phyloP scores from a whole-genome alignment of 2,888 invertebrate genomes.

The Mechanitis mazaeus region DNA sequence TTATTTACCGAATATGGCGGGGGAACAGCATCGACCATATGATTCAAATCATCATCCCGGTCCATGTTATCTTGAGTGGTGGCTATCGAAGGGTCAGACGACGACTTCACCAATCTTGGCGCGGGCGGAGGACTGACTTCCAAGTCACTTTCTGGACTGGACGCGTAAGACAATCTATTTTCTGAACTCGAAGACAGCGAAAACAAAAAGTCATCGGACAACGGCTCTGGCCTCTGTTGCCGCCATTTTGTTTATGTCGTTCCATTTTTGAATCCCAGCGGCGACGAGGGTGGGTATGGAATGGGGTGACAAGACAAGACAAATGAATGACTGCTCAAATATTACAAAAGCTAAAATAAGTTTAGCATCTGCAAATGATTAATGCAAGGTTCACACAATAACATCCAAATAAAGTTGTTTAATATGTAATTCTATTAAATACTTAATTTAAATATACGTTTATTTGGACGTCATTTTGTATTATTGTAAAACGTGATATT shows the following conservation, averaged over 20 bases:
- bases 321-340: conserved; percentile 73
- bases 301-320: conserved; percentile 75
- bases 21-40: conserved; percentile 81
- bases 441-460: conserved; percentile 16
- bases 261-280: conserved; percentile 51
- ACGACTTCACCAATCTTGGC: conserved; percentile 85
- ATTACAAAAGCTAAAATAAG: conserved; percentile 59
- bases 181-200: conserved; percentile 91
- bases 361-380: conserved; percentile 69
- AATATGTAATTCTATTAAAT: conserved; percentile 3
- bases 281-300: conserved; percentile 71
- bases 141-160: conserved; percentile 96
- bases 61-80: conserved; percentile 92
- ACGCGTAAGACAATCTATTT: conserved; percentile 95
- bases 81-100: conserved; percentile 95
- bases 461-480: conserved; percentile 27
- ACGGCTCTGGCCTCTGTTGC: conserved; percentile 93
- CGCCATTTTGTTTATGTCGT: conserved; percentile 45
- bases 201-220: conserved; percentile 99
- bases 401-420: conserved; percentile 42
- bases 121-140: conserved; percentile 88
- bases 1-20: conserved; percentile 90
- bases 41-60: conserved; percentile 75
- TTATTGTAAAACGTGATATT: conserved; percentile 47
- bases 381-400: conserved; percentile 60